phyloP scores from a whole-genome alignment of 2,888 invertebrate genomes.

The Furcula furcula region DNA sequence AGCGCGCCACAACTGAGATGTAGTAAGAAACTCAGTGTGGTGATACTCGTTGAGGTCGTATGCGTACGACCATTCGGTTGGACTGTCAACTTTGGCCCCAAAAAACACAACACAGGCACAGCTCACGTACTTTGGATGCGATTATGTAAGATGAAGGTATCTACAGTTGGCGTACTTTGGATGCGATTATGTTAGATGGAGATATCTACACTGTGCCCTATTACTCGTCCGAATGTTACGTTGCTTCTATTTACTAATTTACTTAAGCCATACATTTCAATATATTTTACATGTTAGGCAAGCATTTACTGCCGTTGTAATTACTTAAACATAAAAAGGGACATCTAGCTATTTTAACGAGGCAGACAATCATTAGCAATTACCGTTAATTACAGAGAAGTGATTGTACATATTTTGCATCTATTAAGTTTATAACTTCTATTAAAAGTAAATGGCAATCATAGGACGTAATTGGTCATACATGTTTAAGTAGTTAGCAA shows the following conservation, averaged over 20 bases:
- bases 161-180: too few species aligned
- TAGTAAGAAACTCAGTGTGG: too few species aligned
- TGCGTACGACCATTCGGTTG: too few species aligned
- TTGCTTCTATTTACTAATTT: conserved; percentile 13
- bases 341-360: conserved; percentile 28
- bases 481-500: conserved; percentile 17
- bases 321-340: conserved; percentile 25
- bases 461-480: conserved; percentile 20
- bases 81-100: too few species aligned
- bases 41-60: too few species aligned
- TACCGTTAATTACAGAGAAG: conserved; percentile 20
- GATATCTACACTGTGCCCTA: too few species aligned
- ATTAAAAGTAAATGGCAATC: conserved; percentile 26
- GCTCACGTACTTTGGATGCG: too few species aligned
- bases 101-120: too few species aligned
- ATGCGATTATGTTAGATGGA: too few species aligned
- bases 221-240: conserved; percentile 1
- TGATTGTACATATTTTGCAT: conserved; percentile 19
- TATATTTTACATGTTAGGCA: conserved; percentile 7
- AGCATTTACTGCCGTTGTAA: conserved; percentile 10
- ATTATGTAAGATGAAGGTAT: too few species aligned
- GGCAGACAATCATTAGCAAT: conserved; percentile 22
- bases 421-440: conserved; percentile 29
- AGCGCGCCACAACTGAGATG: too few species aligned
- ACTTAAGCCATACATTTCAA: conserved; percentile 12